phyloP scores from a whole-genome alignment of 2,113 vertebrate genomes.

The Vulpes lagopus region DNA sequence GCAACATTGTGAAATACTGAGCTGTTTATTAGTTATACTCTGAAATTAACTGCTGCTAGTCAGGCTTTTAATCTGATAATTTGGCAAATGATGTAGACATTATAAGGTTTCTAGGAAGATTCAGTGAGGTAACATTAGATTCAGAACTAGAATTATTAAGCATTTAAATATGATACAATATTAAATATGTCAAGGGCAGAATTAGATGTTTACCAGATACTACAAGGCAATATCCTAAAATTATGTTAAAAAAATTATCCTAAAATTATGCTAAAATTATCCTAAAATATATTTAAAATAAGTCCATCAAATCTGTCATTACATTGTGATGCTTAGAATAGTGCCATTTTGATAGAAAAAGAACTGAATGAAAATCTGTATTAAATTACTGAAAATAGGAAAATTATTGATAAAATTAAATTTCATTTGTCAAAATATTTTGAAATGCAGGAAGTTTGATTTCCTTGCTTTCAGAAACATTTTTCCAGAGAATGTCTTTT shows the following conservation, averaged over 20 bases:
- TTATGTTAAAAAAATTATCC: background rate
- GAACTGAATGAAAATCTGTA: background rate
- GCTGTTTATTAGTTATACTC: background rate
- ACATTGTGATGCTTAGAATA: conserved; percentile 4
- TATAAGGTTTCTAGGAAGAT: background rate
- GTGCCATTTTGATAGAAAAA: background rate
- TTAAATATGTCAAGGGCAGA: conserved; percentile 42
- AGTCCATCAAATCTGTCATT: background rate
- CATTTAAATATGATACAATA: conserved; percentile 40
- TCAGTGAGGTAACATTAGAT: background rate
- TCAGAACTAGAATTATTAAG: conserved; percentile 31
- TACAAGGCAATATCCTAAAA: background rate
- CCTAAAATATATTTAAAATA: background rate
- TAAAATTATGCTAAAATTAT: background rate
- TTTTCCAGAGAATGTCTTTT: conserved; percentile 8
- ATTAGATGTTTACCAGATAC: conserved; percentile 12
- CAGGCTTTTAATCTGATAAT: background rate
- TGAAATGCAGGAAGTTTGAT: background rate
- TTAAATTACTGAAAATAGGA: conserved; percentile 17
- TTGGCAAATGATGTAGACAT: background rate
- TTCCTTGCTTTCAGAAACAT: conserved; percentile 45
- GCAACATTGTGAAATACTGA: background rate
- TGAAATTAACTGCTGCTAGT: background rate
- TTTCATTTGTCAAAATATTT: background rate
- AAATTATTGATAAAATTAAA: conserved; percentile 22